These are phyloP conservation scores for Augochlorella aurata DNA, from an alignment of 2,888 invertebrate species.

Conservation along the genomic window DNA sequence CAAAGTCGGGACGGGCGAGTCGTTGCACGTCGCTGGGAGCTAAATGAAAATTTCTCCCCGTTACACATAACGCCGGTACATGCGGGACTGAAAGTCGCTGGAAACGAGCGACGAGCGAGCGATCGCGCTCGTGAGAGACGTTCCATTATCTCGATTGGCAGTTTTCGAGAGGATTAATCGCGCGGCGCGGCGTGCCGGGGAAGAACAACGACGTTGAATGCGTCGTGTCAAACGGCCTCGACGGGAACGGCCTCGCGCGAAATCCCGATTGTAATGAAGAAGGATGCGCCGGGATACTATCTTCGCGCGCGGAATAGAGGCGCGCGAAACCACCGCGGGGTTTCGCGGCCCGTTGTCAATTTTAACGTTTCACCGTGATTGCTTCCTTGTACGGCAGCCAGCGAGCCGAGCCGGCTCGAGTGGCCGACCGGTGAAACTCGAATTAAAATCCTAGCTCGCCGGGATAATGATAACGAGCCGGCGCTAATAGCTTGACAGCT, in stretches of 20 bases:
- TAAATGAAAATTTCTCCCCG: conserved; percentile 61
- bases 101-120: background rate
- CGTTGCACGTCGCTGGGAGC: conserved; percentile 27
- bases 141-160: conserved; percentile 52
- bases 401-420: conserved; percentile 17
- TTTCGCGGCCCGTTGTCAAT: conserved; percentile 61
- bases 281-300: conserved; percentile 30
- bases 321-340: conserved; percentile 60
- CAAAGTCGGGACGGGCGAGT: background rate
- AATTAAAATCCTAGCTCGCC: conserved; percentile 66
- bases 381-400: conserved; percentile 68
- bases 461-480: conserved; percentile 69
- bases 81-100: conserved; percentile 42
- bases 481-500: conserved; percentile 69
- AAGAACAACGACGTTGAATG: background rate
- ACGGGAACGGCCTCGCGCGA: conserved; percentile 25
- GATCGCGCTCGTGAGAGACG: conserved; percentile 23
- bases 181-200: background rate
- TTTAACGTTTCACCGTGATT: conserved; percentile 70
- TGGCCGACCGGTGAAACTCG: conserved; percentile 61
- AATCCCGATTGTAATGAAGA: conserved; percentile 60
- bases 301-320: conserved; percentile 35
- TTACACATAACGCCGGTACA: conserved; percentile 53
- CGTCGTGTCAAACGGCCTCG: conserved; percentile 16
- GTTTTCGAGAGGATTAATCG: conserved; percentile 58